A percentile compares a stretch with the other conserved stretches of the same genome.
Evolutionary conservation across 2,113 vertebrate genomes (phyloP).

Genomic region (Hemichromis elongatus): DNA sequence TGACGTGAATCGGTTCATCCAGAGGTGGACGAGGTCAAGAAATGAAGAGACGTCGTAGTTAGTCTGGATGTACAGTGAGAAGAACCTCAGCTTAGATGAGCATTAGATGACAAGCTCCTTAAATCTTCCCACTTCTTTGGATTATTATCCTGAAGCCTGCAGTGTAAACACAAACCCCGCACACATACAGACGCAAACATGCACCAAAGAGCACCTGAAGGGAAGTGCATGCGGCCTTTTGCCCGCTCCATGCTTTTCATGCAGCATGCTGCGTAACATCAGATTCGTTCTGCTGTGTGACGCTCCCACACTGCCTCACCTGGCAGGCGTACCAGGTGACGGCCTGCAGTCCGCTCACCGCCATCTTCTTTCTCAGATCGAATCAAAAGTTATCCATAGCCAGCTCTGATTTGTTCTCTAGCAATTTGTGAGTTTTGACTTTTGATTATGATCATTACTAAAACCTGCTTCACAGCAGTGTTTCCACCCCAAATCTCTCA

Average conservation of each 20-base stretch:
- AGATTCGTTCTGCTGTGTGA: conserved; percentile 96
- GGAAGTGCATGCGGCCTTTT: conserved; percentile 78
- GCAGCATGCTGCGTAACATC: conserved; percentile 83
- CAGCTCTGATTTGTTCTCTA: not conserved
- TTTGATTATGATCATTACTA: not conserved
- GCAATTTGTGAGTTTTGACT: not conserved
- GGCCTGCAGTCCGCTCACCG: not conserved
- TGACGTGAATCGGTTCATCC: not conserved
- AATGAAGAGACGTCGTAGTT: not conserved
- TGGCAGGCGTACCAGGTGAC: not conserved
- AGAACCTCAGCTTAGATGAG: not conserved
- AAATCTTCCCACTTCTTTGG: not conserved
- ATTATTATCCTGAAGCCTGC: not conserved
- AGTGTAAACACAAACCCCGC: not conserved
- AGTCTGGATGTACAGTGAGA: not conserved
- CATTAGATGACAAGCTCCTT: not conserved
- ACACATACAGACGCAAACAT: not conserved
- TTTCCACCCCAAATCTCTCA: not conserved
- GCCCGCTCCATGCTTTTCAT: conserved; percentile 82
- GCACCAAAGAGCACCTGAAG: conserved; percentile 22
- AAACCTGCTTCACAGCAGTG: too few species aligned
- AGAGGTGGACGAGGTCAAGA: not conserved
- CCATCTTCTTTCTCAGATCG: not conserved
- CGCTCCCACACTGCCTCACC: conserved; percentile 78
- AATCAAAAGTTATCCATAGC: not conserved